Conservation (phyloP, 2,888 invertebrate species). For the Lycophotia porphyrea region DNA sequence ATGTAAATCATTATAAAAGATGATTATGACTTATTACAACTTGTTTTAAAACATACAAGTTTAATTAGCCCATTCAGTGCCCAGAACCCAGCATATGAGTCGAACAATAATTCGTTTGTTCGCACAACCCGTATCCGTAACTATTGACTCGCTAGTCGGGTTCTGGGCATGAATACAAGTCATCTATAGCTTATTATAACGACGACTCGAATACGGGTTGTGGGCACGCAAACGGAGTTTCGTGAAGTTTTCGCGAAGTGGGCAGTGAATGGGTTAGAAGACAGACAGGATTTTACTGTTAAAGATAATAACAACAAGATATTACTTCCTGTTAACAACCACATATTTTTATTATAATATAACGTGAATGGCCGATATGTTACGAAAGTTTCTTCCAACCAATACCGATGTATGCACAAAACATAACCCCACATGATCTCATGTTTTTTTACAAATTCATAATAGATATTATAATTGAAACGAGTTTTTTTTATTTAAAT, state of each 20-base stretch:
- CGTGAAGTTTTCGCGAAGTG: no score
- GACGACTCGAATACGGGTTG: no score
- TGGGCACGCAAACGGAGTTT: no score
- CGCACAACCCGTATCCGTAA: no score
- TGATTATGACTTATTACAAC: not conserved
- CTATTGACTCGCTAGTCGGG: no score
- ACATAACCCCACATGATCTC: slow-evolving; percentile 35
- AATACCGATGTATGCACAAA: slow-evolving; percentile 23
- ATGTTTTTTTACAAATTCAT: slow-evolving; percentile 32
- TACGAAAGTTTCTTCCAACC: slow-evolving; percentile 6
- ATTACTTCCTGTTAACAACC: not conserved
- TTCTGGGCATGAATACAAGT: no score
- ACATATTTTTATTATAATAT: not conserved
- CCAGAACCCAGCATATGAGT: no score
- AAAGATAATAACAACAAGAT: not conserved
- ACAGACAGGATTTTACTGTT: not conserved
- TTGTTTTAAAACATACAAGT: not conserved
- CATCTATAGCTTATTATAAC: no score
- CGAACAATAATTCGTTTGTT: no score
- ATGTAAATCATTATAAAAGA: not conserved
- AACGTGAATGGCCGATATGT: slow-evolving; percentile 1
- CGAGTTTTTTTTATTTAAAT: slow-evolving; percentile 46
- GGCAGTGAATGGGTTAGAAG: no score
- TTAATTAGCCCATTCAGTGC: no score
- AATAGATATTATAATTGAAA: slow-evolving; percentile 46